Evolutionary conservation across 2,113 vertebrate genomes (phyloP).

Genomic region (Dromiciops gliroides): DNA sequence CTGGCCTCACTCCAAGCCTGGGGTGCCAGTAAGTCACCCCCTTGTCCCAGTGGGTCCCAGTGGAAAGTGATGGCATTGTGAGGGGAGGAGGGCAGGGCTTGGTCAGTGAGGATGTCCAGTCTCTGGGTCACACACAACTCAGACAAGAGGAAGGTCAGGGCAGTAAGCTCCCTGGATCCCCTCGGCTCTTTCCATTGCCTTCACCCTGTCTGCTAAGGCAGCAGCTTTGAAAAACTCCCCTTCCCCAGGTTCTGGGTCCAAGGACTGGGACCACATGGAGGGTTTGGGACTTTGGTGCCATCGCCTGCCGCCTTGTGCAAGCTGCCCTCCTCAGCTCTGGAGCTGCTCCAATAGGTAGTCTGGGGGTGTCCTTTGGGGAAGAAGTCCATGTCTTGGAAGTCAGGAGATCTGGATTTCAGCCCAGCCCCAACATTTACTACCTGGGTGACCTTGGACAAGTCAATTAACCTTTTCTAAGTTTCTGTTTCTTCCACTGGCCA

Average conservation of each 20-base stretch:
- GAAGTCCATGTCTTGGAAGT: not conserved
- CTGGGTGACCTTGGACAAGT: not conserved
- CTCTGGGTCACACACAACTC: conserved; percentile 32
- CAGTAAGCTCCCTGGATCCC: not conserved
- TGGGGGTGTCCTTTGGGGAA: not conserved
- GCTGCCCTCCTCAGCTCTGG: not conserved
- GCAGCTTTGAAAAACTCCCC: not conserved
- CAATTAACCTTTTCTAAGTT: not conserved
- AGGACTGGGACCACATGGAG: not conserved
- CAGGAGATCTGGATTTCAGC: not conserved
- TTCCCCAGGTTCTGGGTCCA: not conserved
- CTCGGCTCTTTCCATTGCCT: conserved; percentile 64
- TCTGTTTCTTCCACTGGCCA: not conserved
- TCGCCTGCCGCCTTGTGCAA: not conserved
- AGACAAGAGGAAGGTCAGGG: conserved; percentile 53
- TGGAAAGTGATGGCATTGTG: not conserved
- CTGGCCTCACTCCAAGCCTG: too few relatives aligned
- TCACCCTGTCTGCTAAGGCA: not conserved
- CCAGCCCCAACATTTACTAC: not conserved
- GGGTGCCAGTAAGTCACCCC: too few relatives aligned
- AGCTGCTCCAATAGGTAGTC: too few relatives aligned
- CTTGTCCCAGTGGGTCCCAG: not conserved
- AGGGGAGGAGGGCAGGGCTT: too few relatives aligned
- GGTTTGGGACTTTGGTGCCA: not conserved
- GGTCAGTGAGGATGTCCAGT: too few relatives aligned